Evolutionary conservation across 2,113 vertebrate species (phyloP), one percentile per base, ranked within the genome.

Genomic region (Neogobius melanostomus): DNA sequence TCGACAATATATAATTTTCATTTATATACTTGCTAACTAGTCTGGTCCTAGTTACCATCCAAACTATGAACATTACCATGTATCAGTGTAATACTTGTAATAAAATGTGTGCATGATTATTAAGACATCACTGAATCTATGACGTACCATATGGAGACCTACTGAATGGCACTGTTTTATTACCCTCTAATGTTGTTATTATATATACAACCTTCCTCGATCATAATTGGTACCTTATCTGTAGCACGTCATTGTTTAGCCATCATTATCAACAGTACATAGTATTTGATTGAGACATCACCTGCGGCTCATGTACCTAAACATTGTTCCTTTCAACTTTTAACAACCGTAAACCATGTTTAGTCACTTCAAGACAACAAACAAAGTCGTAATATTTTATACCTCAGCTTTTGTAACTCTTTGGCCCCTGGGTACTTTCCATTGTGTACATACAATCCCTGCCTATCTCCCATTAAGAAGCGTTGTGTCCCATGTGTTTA

Each of bases 401-500:
- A 4, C 8, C 17, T 21, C 8, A 0, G 71, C 75, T 66, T 16
- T 72, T 79, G 73, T 61, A 66, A 67, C 72, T 47, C 51, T 71
- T 57, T 75, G n/a, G 70, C 70, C 69, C 8, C 8, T 45, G 77
- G 77, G 47, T 12, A 76, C 53, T 75, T 79, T 76, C 67, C 43
- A 6, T 75, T 66, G 16, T 28, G 46, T 49, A 64, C 88, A 87
- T 88, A 83, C 84, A 82, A 76, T 71, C n/a, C 72, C 56, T 14
- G 72, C 70, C 62, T 36, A 69, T 74, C 70, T 82, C 69, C 60
- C 21, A 12, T 50, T 47, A 3, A 9, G 21, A 54, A 81, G 17
- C 64, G 75, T 80, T 72, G 76, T 72, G 63, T 84, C 77, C 48
- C 77, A 77, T 84, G 72, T 52, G n/a, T 72, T 85, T 72, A n/a